These are phyloP conservation scores for Pelodiscus sinensis DNA, from an alignment of 2,113 vertebrate species.

Conservation along the genomic window DNA sequence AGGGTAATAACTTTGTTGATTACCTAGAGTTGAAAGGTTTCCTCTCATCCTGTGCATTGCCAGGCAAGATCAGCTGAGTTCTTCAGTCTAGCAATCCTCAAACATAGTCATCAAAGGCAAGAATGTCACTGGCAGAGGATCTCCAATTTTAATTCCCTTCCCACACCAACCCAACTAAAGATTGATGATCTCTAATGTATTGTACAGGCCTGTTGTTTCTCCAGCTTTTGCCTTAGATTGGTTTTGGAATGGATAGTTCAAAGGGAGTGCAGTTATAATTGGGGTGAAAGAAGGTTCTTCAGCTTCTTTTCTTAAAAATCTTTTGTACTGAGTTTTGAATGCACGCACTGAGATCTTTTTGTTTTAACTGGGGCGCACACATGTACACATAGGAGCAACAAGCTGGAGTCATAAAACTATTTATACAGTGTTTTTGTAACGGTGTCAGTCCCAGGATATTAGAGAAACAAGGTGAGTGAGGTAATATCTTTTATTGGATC, in stretches of 20 bases:
- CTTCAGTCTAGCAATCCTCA: neutral
- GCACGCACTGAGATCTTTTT: neutral
- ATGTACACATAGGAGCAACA: neutral
- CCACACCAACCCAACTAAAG: neutral
- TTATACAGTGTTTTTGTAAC: neutral
- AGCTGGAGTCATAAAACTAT: neutral
- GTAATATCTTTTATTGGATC: neutral
- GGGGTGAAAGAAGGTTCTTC: neutral
- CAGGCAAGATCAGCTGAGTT: neutral
- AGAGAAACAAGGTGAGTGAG: neutral
- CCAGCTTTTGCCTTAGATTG: neutral
- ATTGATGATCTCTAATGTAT: neutral
- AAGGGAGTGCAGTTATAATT: neutral
- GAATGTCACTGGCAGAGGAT: neutral
- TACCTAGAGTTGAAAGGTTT: neutral
- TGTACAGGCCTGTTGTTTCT: neutral
- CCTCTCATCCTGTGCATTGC: neutral
- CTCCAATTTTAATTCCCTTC: neutral
- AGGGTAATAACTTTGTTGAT: neutral
- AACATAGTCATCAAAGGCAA: neutral
- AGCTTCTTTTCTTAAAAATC: neutral
- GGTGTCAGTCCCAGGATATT: neutral
- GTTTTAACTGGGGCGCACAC: neutral
- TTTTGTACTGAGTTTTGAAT: neutral
- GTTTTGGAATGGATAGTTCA: neutral